phyloP scores from a whole-genome alignment of 1,140 invertebrate species.

The Hycleus cichorii region DNA sequence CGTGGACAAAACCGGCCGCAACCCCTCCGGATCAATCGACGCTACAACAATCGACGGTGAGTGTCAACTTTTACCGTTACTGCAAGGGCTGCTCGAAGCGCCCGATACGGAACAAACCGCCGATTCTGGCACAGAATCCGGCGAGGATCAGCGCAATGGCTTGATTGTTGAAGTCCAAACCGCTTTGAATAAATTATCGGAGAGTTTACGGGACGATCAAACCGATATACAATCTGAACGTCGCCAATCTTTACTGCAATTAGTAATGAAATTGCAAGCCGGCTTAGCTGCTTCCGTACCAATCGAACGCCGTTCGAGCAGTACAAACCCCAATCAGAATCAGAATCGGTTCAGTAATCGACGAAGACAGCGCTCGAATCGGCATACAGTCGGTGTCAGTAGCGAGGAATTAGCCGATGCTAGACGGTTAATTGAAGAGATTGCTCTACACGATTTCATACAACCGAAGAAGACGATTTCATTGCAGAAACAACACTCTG shows the following conservation, averaged over 20 bases:
- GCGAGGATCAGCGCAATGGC: conserved; percentile 52
- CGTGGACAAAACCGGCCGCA: conserved; percentile 47
- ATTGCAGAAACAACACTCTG: conserved; percentile 34
- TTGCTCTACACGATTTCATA: conserved; percentile 39
- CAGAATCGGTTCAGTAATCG: conserved; percentile 39
- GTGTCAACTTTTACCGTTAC: conserved; percentile 53
- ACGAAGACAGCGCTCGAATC: conserved; percentile 46
- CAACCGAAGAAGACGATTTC: conserved; percentile 5
- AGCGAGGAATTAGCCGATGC: conserved; percentile 69
- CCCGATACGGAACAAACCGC: conserved; percentile 34
- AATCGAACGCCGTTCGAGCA: conserved; percentile 29
- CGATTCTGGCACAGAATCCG: conserved; percentile 61
- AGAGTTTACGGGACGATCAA: conserved; percentile 53
- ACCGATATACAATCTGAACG: conserved; percentile 45
- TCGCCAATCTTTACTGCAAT: conserved; percentile 58
- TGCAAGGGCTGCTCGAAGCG: conserved; percentile 43
- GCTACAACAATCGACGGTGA: conserved; percentile 44
- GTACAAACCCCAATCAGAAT: conserved; percentile 2
- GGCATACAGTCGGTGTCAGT: conserved; percentile 76
- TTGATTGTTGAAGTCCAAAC: conserved; percentile 71
- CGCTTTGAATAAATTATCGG: conserved; percentile 64
- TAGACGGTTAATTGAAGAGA: conserved; percentile 61
- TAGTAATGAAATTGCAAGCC: conserved; percentile 67
- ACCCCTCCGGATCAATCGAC: conserved; percentile 37
- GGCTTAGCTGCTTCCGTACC: conserved; percentile 46